phyloP scores from a whole-genome alignment of 2,888 invertebrate genomes.

The Macaria liturata region DNA sequence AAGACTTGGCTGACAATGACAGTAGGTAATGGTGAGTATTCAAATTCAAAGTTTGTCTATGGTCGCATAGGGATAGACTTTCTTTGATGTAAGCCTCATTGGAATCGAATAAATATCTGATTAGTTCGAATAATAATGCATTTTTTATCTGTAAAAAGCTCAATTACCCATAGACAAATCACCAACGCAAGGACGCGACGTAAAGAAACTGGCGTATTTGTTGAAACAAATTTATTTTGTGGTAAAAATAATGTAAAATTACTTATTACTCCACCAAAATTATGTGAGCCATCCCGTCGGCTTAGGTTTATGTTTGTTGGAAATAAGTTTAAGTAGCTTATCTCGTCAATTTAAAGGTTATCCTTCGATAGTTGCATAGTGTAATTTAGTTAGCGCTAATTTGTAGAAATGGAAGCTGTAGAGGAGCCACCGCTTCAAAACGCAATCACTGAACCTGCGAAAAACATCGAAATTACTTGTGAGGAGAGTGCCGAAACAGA shows the following conservation, averaged over 20 bases:
- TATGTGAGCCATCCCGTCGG: conserved; percentile 13
- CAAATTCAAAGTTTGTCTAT: neutral
- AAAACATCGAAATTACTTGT: conserved; percentile 45
- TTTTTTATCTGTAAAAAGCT: no score
- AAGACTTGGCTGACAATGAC: no score
- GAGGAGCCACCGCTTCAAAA: conserved; percentile 48
- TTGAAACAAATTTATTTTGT: conserved; percentile 25
- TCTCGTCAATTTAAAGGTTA: conserved; percentile 70
- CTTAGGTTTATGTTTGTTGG: conserved; percentile 8
- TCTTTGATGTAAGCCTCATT: no score
- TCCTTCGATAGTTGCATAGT: conserved; percentile 28
- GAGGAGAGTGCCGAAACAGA: conserved; percentile 39
- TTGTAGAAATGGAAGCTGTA: conserved; percentile 44
- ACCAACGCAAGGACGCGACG: conserved; percentile 53
- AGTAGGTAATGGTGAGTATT: no score
- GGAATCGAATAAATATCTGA: neutral
- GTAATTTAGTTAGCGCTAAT: conserved; percentile 25
- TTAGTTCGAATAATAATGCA: neutral
- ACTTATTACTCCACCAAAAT: conserved; percentile 3
- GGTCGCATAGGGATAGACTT: neutral
- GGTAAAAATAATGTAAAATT: conserved; percentile 5
- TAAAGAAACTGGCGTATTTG: conserved; percentile 40
- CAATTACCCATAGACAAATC: conserved; percentile 22
- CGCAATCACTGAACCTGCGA: conserved; percentile 46
- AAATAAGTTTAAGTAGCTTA: conserved; percentile 11